These are phyloP conservation scores for Diglossa cyanea DNA, from an alignment of 2,797 vertebrate genomes.

Conservation along the genomic window DNA sequence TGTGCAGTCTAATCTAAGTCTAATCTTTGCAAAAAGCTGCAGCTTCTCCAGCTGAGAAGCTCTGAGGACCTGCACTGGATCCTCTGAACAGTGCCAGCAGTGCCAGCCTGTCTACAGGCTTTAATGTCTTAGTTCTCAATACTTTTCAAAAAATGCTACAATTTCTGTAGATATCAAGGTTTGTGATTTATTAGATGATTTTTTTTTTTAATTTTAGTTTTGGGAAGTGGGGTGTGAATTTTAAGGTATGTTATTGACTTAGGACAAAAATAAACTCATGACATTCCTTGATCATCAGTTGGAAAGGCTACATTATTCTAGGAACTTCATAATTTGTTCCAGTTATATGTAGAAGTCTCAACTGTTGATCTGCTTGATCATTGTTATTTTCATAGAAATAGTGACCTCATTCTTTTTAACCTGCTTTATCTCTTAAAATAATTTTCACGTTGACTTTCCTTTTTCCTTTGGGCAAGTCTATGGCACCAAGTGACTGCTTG, in stretches of 20 bases:
- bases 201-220: neutral
- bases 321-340: neutral
- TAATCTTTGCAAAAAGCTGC: neutral
- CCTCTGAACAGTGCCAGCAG: neutral
- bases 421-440: neutral
- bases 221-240: accelerated
- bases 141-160: neutral
- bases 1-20: neutral
- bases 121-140: neutral
- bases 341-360: neutral
- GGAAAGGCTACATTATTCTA: neutral
- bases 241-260: neutral
- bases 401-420: neutral
- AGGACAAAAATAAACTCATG: neutral
- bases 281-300: neutral
- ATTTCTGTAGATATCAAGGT: neutral
- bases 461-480: neutral
- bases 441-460: neutral
- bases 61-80: neutral
- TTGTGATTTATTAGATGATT: neutral
- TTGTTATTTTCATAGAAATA: neutral
- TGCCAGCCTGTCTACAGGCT: neutral
- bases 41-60: neutral
- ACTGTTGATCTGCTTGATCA: neutral
- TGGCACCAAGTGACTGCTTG: neutral